These are phyloP conservation scores for Tinea trinotella DNA, from an alignment of 2,888 invertebrate species.

Conservation along the genomic window DNA sequence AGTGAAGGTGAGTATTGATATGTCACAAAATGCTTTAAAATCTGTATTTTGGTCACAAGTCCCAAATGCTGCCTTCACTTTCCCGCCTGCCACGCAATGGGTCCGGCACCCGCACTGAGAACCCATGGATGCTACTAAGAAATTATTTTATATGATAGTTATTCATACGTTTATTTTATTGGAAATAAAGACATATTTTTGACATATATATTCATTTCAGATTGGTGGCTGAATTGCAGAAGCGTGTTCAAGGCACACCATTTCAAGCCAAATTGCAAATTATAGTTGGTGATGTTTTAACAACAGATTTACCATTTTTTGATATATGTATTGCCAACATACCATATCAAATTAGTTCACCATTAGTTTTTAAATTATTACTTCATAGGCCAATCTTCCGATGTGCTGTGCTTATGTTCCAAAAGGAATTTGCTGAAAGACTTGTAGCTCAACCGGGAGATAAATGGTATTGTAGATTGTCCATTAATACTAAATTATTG, in stretches of 20 bases:
- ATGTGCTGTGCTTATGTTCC: constrained; percentile 99
- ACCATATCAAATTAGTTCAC: constrained; percentile 98
- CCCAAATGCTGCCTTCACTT: too few species aligned
- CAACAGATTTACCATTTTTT: constrained; percentile 95
- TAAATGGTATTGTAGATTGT: constrained; percentile 95
- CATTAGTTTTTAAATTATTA: constrained; percentile 94
- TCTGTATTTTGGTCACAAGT: too few species aligned
- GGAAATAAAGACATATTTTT: too few species aligned
- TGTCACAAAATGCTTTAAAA: too few species aligned
- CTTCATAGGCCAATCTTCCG: constrained; percentile 88
- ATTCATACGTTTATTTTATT: too few species aligned
- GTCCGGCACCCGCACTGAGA: too few species aligned
- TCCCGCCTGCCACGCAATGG: too few species aligned
- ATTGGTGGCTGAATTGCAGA: constrained; percentile 97
- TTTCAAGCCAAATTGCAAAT: constrained; percentile 93
- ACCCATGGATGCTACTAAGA: too few species aligned
- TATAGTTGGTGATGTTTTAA: constrained; percentile 94
- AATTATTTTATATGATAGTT: too few species aligned
- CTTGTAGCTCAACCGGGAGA: constrained; percentile 97
- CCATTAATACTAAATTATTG: constrained; percentile 95
- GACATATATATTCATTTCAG: too few species aligned
- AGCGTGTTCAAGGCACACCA: constrained; percentile 92
- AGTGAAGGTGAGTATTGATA: too few species aligned
- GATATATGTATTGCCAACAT: constrained; percentile 99
- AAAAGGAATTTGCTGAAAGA: constrained; percentile 97